Base-by-base conservation (phyloP, 2,888 invertebrate species). In the Nephrotoma flavescens region DNA sequence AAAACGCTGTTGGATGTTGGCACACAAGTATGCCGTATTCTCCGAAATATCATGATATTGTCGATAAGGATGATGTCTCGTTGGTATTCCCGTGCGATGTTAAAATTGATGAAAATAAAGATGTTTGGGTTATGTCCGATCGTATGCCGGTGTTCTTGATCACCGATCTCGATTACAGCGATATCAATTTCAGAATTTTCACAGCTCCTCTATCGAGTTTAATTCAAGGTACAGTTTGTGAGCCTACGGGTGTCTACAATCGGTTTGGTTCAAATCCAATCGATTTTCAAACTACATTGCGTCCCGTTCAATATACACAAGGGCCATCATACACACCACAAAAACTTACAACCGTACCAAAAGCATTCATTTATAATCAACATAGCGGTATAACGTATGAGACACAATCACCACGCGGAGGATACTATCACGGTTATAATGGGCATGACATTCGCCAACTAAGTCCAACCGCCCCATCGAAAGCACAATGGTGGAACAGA, bases 1-100 rank as follows among this genome's bases (percentile, higher is more conserved):
- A 95, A 90, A 97, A 97, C 89, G 95, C 95, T 0, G 93, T 97
- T 6, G 97, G 96, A 1, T 97, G 97, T 90, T 97, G 97, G 96
- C 95, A 95, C 89, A 94, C 94, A 0, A 92, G 93, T 9, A 91
- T 94, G 87, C 94, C 95, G 0, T 95, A 95, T 88, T 92, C 93
- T 19, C 93, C 94, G 0, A 93, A 94, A 88, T 95, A 95, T 89
- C 94, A 95, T 42, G 96, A 93, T 12, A 90, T 96, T 6, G 94
- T 95, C 0, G 96, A 96, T 88, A 94, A 94, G 88, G 96, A 97
- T 89, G 95, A 96, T 89, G 94, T 94, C 0, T 95, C 94, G 7
- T 91, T 97, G 42, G 94, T 96, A 42, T 97, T 96, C 90, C 97
- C 96, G 0, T 93, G 94, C 88, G 97, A 97, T 89, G 93, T 97